Evolutionary conservation across 2,888 invertebrate species (phyloP).

Genomic region (Tupiocoris notatus): DNA sequence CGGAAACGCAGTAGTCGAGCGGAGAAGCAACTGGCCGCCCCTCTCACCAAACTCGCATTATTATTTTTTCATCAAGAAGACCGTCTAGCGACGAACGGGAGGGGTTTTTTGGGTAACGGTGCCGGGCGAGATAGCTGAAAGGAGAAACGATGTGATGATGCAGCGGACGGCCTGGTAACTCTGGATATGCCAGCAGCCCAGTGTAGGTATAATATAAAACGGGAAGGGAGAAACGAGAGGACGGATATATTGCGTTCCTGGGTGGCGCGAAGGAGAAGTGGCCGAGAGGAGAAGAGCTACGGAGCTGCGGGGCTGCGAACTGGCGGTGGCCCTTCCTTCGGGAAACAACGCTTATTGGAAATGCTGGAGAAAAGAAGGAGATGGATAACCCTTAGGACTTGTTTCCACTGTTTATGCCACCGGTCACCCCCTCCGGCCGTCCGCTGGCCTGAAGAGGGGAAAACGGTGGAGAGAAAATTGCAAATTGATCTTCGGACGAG

Average conservation of each 20-base stretch:
- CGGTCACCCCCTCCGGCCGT: conserved; percentile 38
- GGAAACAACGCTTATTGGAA: conserved; percentile 44
- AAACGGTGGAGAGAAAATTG: conserved; percentile 41
- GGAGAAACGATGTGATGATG: conserved; percentile 4
- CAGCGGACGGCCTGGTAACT: neutral
- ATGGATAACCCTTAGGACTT: conserved; percentile 44
- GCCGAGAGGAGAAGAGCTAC: neutral
- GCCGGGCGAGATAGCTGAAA: neutral
- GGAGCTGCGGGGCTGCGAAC: neutral
- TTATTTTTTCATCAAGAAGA: conserved; percentile 48
- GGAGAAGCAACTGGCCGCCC: conserved; percentile 41
- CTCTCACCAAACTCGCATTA: conserved; percentile 47
- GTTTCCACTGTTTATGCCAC: conserved; percentile 45
- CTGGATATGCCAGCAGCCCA: conserved; percentile 41
- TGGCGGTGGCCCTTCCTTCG: neutral
- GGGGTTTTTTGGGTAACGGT: conserved; percentile 25
- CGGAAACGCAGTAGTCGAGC: neutral
- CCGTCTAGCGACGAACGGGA: conserved; percentile 8
- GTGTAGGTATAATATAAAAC: conserved; percentile 46
- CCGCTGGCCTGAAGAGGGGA: conserved; percentile 12
- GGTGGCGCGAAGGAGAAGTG: neutral
- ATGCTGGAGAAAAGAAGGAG: conserved; percentile 44
- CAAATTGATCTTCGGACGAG: conserved; percentile 43
- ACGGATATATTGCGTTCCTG: conserved; percentile 46
- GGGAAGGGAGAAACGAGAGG: conserved; percentile 34